Evolutionary conservation across 2,888 invertebrate genomes (phyloP).

Genomic region (Creontiades dilutus): DNA sequence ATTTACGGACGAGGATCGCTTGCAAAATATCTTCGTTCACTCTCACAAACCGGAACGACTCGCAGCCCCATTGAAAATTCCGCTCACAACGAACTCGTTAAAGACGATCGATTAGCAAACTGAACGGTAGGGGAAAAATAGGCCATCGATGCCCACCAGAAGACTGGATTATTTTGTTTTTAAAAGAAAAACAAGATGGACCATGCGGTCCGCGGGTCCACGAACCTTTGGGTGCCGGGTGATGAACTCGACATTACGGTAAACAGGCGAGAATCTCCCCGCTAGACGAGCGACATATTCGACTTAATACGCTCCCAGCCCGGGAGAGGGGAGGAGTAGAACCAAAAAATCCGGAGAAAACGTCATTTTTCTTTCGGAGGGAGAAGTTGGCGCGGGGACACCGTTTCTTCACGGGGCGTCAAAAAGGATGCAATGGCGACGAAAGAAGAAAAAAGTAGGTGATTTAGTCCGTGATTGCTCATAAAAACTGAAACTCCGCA

Average conservation of each 20-base stretch:
- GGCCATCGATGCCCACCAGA: background rate
- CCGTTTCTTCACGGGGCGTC: conserved; percentile 8
- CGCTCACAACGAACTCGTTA: conserved; percentile 2
- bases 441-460: background rate
- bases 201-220: background rate
- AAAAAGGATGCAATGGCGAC: conserved; percentile 5
- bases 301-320: background rate
- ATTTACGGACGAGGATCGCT: background rate
- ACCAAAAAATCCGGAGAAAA: background rate
- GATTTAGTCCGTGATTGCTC: background rate
- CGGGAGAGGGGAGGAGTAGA: background rate
- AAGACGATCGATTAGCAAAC: conserved; percentile 52
- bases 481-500: too few species aligned
- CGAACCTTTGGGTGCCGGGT: conserved; percentile 28
- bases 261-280: conserved; percentile 33
- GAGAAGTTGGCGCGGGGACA: background rate
- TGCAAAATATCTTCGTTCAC: background rate
- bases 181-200: background rate
- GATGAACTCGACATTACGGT: conserved; percentile 52
- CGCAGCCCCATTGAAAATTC: background rate
- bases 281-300: background rate
- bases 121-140: conserved; percentile 5
- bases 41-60: conserved; percentile 20
- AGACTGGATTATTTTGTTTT: conserved; percentile 2
- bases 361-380: background rate